A percentile compares a stretch with the other conserved stretches of the same genome.
phyloP scores from a whole-genome alignment of 1,140 invertebrate species.

The Ceratitis capitata region DNA sequence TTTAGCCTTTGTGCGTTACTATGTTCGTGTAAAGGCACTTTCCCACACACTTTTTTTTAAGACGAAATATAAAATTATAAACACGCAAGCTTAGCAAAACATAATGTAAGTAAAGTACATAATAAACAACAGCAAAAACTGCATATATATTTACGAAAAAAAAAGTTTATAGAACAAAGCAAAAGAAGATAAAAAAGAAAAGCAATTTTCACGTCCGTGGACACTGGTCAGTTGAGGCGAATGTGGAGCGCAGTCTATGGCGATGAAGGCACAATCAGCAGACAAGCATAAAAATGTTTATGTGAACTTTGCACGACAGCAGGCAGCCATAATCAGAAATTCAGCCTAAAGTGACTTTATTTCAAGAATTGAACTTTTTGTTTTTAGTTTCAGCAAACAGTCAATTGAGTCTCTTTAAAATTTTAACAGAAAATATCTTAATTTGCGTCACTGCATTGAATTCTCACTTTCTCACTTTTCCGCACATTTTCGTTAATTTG shows the following conservation, averaged over 20 bases:
- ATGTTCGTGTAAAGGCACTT: background rate
- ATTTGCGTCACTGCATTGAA: too few species aligned
- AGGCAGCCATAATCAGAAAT: background rate
- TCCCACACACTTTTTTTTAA: background rate
- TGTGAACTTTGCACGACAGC: background rate
- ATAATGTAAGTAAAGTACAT: background rate
- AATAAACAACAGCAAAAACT: background rate
- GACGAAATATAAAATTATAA: background rate
- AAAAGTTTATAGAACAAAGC: background rate
- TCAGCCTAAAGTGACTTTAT: background rate
- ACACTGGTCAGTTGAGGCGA: background rate
- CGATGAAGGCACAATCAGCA: too few species aligned
- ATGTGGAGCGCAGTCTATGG: background rate
- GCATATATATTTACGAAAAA: too few species aligned
- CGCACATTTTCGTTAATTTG: background rate
- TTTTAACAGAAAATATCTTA: too few species aligned
- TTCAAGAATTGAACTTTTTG: too few species aligned
- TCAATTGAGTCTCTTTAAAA: too few species aligned
- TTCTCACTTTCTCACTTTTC: background rate
- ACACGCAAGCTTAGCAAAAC: constrained; percentile 4
- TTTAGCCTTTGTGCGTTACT: background rate
- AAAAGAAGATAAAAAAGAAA: background rate
- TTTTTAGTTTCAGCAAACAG: too few species aligned
- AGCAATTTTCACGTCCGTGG: background rate
- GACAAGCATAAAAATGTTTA: background rate